phyloP scores from a whole-genome alignment of 2,797 vertebrate genomes.

The Philypnodon macrostomus region DNA sequence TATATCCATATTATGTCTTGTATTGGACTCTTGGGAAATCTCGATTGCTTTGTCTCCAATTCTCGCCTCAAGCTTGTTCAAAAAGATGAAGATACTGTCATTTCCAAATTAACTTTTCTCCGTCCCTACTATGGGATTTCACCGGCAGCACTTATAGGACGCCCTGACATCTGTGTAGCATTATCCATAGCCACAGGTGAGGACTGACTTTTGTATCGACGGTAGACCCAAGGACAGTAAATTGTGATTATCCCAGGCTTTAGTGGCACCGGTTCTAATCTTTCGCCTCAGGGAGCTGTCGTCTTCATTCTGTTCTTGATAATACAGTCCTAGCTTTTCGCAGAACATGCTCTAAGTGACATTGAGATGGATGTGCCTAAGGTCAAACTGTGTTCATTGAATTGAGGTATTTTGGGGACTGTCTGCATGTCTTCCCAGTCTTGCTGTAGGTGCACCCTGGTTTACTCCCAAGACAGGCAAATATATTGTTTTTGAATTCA shows the following conservation, averaged over 20 bases:
- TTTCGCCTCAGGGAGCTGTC: conserved; percentile 25
- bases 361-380: conserved; percentile 35
- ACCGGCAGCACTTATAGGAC: conserved; percentile 11
- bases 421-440: not conserved
- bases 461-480: too few species aligned
- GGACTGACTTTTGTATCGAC: conserved; percentile 48
- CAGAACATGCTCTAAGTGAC: conserved; percentile 48
- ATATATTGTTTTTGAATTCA: too few species aligned
- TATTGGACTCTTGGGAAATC: not conserved
- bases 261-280: conserved; percentile 50
- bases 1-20: not conserved
- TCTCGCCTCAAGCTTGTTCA: not conserved
- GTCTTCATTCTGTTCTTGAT: conserved; percentile 30
- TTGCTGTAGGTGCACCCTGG: not conserved
- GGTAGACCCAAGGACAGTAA: conserved; percentile 49
- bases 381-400: conserved; percentile 33
- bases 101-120: not conserved
- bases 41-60: not conserved
- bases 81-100: not conserved
- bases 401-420: conserved; percentile 26
- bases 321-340: conserved; percentile 36
- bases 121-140: conserved; percentile 10
- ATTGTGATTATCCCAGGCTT: conserved; percentile 51
- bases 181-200: conserved; percentile 47
- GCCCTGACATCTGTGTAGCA: conserved; percentile 25